Conservation (phyloP, 2,888 invertebrate species). For the Choreutis nemorana region DNA sequence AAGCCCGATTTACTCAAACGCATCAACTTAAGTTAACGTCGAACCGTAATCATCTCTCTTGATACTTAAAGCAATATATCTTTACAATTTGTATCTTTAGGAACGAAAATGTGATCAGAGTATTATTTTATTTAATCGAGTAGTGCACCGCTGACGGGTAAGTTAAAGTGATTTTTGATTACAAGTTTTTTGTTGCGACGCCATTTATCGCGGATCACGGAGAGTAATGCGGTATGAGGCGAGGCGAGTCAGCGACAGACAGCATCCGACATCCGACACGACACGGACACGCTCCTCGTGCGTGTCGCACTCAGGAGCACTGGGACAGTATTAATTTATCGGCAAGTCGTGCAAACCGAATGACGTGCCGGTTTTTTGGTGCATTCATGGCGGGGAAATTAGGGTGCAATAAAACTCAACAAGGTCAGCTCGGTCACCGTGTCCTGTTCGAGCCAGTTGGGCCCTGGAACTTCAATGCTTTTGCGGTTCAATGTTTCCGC, state of each 20-base stretch:
- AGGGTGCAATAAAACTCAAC: constrained; percentile 62
- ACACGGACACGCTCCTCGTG: constrained; percentile 29
- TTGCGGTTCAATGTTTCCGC: constrained; percentile 41
- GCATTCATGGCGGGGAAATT: constrained; percentile 50
- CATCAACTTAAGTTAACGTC: too few relatives aligned
- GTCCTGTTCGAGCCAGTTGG: constrained; percentile 18
- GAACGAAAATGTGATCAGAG: too few relatives aligned
- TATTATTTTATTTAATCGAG: too few relatives aligned
- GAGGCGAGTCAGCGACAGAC: constrained; percentile 12
- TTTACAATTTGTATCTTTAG: too few relatives aligned
- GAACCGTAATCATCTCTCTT: too few relatives aligned
- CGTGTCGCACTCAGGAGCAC: constrained; percentile 35
- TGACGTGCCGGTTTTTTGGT: constrained; percentile 54
- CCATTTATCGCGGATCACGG: too few relatives aligned
- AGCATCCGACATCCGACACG: constrained; percentile 17
- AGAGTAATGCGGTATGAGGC: too few relatives aligned
- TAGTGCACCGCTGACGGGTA: too few relatives aligned
- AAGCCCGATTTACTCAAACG: too few relatives aligned
- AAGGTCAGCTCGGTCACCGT: constrained; percentile 43
- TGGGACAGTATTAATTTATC: constrained; percentile 53
- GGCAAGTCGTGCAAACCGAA: constrained; percentile 55
- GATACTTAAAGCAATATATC: too few relatives aligned
- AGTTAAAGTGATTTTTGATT: too few relatives aligned
- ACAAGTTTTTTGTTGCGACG: too few relatives aligned
- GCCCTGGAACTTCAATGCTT: constrained; percentile 26